Conservation (phyloP, 1,140 invertebrate species). For the Bombus consobrinus region DNA sequence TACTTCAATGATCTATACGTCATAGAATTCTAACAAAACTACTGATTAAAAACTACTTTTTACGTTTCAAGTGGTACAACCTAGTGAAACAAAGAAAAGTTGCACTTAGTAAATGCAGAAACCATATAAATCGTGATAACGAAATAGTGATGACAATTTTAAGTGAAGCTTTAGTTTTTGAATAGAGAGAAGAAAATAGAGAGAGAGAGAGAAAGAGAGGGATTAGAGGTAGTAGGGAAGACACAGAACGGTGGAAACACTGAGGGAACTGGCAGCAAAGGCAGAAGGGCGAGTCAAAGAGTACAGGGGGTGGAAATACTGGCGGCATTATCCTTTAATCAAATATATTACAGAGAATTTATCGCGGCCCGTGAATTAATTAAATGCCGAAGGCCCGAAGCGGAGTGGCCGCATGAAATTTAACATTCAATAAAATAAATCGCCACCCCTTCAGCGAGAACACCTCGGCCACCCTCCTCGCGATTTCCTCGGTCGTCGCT, state of each 20-base stretch:
- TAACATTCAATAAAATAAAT: slow-evolving; percentile 81
- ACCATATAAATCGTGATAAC: slow-evolving; percentile 72
- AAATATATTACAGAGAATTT: slow-evolving; percentile 83
- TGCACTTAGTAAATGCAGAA: not conserved
- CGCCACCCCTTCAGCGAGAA: slow-evolving; percentile 56
- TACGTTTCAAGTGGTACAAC: too few relatives aligned
- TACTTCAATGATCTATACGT: too few relatives aligned
- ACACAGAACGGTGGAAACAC: slow-evolving; percentile 29
- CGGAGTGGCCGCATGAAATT: slow-evolving; percentile 75
- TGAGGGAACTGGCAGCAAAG: slow-evolving; percentile 20
- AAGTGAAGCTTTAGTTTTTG: slow-evolving; percentile 23
- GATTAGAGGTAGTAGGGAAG: not conserved
- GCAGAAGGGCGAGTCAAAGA: slow-evolving; percentile 60
- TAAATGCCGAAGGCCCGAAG: slow-evolving; percentile 81
- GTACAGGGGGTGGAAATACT: slow-evolving; percentile 64
- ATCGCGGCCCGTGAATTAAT: slow-evolving; percentile 82
- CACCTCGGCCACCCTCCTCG: slow-evolving; percentile 47
- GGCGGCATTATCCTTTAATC: slow-evolving; percentile 82
- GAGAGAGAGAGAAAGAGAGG: not conserved
- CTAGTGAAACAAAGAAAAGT: too few relatives aligned
- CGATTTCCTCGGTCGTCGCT: slow-evolving; percentile 35
- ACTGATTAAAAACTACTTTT: too few relatives aligned
- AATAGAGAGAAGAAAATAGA: too few relatives aligned
- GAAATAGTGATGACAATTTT: slow-evolving; percentile 72
- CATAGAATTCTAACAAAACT: too few relatives aligned